Percentiles rank a stretch among this genome's conserved stretches.
Evolutionary conservation across 2,888 invertebrate genomes (phyloP).

Genomic region (Ligdia adustata): DNA sequence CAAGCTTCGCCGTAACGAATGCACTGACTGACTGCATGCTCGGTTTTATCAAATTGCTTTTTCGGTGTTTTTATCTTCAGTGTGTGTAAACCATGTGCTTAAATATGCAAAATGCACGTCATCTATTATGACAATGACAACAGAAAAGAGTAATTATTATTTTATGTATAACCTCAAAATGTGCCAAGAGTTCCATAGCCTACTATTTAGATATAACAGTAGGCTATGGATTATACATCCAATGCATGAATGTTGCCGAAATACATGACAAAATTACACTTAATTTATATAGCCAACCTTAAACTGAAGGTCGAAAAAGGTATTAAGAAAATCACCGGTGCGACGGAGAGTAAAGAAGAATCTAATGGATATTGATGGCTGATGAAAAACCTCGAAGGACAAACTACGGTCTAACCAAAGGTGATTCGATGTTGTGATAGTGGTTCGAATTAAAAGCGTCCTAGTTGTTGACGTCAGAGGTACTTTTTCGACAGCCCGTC

Average conservation of each 20-base stretch:
- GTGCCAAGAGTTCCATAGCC: too few species aligned
- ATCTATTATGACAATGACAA: too few species aligned
- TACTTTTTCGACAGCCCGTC: conserved; percentile 29
- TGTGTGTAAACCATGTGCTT: too few species aligned
- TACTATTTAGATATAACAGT: too few species aligned
- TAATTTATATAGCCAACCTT: neutral
- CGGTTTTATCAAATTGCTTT: too few species aligned
- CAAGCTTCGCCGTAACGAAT: conserved; percentile 25
- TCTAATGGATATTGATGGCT: conserved; percentile 15
- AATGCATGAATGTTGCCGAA: neutral
- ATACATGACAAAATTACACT: neutral
- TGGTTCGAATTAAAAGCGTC: conserved; percentile 1
- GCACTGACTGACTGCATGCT: neutral
- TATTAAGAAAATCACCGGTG: neutral
- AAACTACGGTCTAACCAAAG: conserved; percentile 8
- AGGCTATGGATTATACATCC: too few species aligned
- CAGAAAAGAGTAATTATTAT: too few species aligned
- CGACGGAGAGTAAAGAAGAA: conserved; percentile 1
- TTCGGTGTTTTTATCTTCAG: too few species aligned
- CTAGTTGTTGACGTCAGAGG: conserved; percentile 27
- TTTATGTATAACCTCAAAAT: too few species aligned
- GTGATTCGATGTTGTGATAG: conserved; percentile 18
- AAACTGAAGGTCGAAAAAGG: neutral
- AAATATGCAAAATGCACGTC: too few species aligned
- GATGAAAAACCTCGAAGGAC: conserved; percentile 3